Conservation (phyloP, 2,888 invertebrate genomes). For the Alloscopus bannaensis region DNA sequence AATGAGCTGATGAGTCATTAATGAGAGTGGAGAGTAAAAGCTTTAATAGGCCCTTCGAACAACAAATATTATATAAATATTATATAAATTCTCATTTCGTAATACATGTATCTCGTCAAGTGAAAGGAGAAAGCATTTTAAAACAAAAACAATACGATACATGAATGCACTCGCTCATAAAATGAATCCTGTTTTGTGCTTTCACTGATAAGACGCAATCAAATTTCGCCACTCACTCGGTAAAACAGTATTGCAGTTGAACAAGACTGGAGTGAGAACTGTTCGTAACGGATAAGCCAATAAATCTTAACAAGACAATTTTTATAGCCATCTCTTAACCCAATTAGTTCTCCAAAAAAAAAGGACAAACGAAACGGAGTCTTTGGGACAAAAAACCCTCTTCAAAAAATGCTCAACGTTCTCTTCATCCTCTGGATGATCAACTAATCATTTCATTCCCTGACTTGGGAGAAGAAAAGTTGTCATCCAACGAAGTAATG, state of each 20-base stretch:
- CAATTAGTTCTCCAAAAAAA: neutral
- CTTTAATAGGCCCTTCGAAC: too few relatives aligned
- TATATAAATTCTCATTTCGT: too few relatives aligned
- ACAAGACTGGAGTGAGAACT: too few relatives aligned
- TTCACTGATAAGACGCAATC: neutral
- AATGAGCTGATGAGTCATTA: too few relatives aligned
- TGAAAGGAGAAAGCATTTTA: too few relatives aligned
- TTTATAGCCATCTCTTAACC: neutral
- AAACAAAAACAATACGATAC: too few relatives aligned
- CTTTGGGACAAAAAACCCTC: too few relatives aligned
- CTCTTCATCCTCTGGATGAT: neutral
- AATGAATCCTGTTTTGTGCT: neutral
- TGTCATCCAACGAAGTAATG: constrained; percentile 14
- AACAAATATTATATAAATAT: too few relatives aligned
- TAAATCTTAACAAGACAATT: neutral
- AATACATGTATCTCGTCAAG: too few relatives aligned
- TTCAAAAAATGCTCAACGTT: constrained; percentile 3
- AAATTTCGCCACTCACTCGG: neutral
- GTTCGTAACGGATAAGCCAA: too few relatives aligned
- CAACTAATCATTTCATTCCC: constrained; percentile 7
- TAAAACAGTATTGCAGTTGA: neutral
- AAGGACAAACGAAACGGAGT: neutral
- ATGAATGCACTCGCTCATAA: neutral
- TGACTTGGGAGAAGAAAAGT: constrained; percentile 3
- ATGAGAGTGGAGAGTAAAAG: too few relatives aligned